These are phyloP conservation scores for Macrostomum lignano DNA, from an alignment of 1,140 invertebrate genomes.

Conservation along the genomic window DNA sequence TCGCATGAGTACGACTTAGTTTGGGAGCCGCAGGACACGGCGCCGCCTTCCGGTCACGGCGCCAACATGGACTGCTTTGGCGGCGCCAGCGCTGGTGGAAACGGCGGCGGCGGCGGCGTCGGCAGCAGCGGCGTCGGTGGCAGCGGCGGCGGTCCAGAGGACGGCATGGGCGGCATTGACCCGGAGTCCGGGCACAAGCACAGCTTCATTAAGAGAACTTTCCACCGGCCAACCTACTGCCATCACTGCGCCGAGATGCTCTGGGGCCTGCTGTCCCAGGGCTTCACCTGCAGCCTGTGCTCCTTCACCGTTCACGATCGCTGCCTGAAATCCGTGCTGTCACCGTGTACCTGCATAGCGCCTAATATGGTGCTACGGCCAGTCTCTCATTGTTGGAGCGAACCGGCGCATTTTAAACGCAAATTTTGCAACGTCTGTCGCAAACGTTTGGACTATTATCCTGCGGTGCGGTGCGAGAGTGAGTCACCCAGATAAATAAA, in stretches of 20 bases:
- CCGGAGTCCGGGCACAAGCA: constrained; percentile 65
- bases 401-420: constrained; percentile 58
- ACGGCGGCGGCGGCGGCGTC: too few species aligned
- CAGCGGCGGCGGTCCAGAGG: too few species aligned
- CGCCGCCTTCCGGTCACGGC: too few species aligned
- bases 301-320: constrained; percentile 62
- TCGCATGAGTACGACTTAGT: too few species aligned
- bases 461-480: constrained; percentile 89
- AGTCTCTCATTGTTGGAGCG: constrained; percentile 96
- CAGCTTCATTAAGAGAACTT: constrained; percentile 95
- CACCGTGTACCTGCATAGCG: constrained; percentile 89
- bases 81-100: too few species aligned
- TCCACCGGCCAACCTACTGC: constrained; percentile 97
- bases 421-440: constrained; percentile 93
- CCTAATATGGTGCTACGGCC: too few species aligned
- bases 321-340: constrained; percentile 81
- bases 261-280: constrained; percentile 94
- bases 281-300: constrained; percentile 91
- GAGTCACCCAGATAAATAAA: too few species aligned
- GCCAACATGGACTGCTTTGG: too few species aligned
- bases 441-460: constrained; percentile 75
- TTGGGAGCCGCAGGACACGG: too few species aligned
- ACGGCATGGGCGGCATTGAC: too few species aligned
- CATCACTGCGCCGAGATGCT: constrained; percentile 97
- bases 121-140: too few species aligned